These are phyloP conservation scores for Polietes domitor DNA, from an alignment of 2,888 invertebrate genomes.

Conservation along the genomic window DNA sequence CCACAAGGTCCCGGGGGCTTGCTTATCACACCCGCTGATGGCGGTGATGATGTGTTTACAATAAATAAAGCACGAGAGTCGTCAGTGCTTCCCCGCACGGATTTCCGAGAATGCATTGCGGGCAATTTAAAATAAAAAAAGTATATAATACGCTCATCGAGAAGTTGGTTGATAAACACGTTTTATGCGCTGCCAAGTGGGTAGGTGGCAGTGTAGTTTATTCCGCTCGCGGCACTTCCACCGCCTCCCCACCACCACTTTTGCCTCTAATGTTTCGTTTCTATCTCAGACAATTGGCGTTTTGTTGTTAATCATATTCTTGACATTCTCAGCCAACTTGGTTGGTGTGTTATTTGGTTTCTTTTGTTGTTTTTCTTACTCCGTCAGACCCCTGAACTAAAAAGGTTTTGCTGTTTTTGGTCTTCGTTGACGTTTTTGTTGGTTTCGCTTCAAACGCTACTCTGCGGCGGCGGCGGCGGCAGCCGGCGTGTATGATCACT, in stretches of 20 bases:
- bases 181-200: background rate
- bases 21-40: too few relatives aligned
- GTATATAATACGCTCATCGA: background rate
- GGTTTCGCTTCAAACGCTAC: slow-evolving; percentile 4
- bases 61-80: background rate
- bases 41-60: too few relatives aligned
- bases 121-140: background rate
- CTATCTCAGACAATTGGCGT: background rate
- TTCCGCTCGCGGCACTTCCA: background rate
- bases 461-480: background rate
- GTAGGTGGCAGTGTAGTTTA: background rate
- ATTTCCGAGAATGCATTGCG: background rate
- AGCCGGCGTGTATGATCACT: too few relatives aligned
- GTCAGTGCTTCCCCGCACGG: too few relatives aligned
- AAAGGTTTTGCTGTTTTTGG: background rate
- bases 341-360: background rate
- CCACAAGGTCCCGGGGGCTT: too few relatives aligned
- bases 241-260: too few relatives aligned
- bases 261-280: background rate
- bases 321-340: slow-evolving; percentile 3
- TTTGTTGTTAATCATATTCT: slow-evolving; percentile 22
- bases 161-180: background rate
- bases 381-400: background rate
- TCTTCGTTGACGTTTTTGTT: background rate
- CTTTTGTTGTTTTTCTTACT: background rate